Conservation (phyloP, 2,113 vertebrate species). For the Ailuropoda melanoleuca region DNA sequence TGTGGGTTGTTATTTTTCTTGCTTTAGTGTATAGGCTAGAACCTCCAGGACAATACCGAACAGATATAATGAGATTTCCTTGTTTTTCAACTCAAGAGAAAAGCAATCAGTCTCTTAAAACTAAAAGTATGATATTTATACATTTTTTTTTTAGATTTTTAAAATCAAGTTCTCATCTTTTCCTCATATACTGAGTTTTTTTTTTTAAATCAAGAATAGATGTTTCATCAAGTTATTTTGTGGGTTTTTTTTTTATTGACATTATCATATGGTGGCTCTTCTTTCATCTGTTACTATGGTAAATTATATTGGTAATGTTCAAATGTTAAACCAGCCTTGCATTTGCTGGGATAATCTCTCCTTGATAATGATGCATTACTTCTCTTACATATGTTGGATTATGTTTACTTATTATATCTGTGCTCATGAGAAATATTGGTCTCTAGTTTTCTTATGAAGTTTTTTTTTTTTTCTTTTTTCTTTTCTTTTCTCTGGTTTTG, state of each 20-base stretch:
- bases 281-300: neutral
- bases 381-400: neutral
- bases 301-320: neutral
- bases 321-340: neutral
- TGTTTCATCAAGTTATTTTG: neutral
- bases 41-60: neutral
- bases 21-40: neutral
- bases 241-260: neutral
- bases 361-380: neutral
- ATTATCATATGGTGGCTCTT: neutral
- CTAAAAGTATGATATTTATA: neutral
- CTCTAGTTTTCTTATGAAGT: neutral
- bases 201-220: neutral
- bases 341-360: neutral
- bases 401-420: neutral
- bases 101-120: neutral
- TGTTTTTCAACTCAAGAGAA: neutral
- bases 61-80: neutral
- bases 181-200: neutral
- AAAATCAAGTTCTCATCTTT: neutral
- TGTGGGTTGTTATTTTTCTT: neutral
- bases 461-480: neutral
- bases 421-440: neutral
- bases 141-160: neutral
- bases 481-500: neutral